These are phyloP conservation scores for Phyllostomus discolor DNA, from an alignment of 2,113 vertebrate genomes.

Conservation along the genomic window DNA sequence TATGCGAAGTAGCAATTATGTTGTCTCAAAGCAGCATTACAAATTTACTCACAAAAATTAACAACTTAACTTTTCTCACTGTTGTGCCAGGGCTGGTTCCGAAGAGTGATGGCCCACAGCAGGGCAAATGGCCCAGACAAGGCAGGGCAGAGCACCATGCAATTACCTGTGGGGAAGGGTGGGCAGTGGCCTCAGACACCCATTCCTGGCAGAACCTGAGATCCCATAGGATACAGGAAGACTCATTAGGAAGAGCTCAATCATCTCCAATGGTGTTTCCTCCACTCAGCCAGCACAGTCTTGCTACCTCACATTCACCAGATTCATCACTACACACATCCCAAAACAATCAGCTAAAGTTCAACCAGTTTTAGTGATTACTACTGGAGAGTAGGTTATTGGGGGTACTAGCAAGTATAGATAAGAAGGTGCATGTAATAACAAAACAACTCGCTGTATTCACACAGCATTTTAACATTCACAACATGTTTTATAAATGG, in stretches of 20 bases:
- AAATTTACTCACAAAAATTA: slow-evolving; percentile 53
- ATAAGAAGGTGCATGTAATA: neutral
- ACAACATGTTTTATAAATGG: neutral
- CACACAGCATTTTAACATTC: neutral
- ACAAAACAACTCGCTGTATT: neutral
- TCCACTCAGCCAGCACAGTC: neutral
- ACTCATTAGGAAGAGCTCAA: neutral
- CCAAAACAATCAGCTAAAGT: neutral
- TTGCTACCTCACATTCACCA: neutral
- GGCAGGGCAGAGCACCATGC: slow-evolving; percentile 19
- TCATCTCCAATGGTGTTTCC: neutral
- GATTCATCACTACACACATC: neutral
- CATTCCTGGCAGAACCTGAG: neutral
- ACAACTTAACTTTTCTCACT: slow-evolving; percentile 68
- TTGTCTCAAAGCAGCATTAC: slow-evolving; percentile 65
- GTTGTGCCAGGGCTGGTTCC: slow-evolving; percentile 2
- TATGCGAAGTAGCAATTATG: slow-evolving; percentile 46
- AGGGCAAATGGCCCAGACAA: neutral
- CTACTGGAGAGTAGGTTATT: neutral
- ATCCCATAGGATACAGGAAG: neutral
- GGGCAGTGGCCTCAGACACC: neutral
- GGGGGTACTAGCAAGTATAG: neutral
- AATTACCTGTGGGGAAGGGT: neutral
- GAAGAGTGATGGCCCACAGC: slow-evolving; percentile 5
- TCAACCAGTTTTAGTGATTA: neutral